Base-by-base conservation (phyloP, 2,888 invertebrate genomes). In the Cancer borealis region DNA sequence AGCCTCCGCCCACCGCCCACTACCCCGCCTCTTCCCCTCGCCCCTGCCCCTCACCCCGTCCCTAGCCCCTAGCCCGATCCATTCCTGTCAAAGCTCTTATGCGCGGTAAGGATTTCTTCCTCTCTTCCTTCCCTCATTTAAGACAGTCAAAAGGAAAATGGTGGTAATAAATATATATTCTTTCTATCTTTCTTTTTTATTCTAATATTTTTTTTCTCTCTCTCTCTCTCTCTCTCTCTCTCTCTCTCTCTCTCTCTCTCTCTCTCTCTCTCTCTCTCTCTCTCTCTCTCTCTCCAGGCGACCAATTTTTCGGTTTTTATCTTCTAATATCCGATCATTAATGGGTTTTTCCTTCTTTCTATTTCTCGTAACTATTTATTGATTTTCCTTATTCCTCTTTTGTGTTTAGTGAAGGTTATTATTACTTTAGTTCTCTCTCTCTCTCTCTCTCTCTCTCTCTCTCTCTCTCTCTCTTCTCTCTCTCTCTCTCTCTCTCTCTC, bases 181-280 rank as follows among this genome's bases (percentile, higher is more conserved):
- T 54, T 54, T 14, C 14, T 54, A 3, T 12, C 54, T 17, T 10
- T 54, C 54, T 54, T 54, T 14, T 54, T 54, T 12, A 8, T 54
- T 14, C 0, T 54, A 12, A 12, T 54, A 0, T 54, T 54, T 14
- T 1, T 12, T 17, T 54, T 54, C 54, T 54, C 54, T 10, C 14
- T 54, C 21, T 12, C 66, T 12, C 66, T 66, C 66, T 66, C 66
- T 66, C 66, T 66, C 73, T 73, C 73, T 79, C 79, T 79, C 79
- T 79, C 79, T 79, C 79, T 79, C 79, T 30, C 79, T 79, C 79
- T 79, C 79, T 73, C 79, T 79, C 79, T 79, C 79, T 79, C 79
- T 79, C 79, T 79, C 79, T 79, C 79, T 79, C 79, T 79, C 79
- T 79, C 79, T 79, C 79, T 79, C 79, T 79, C 79, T 79, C 79